A percentile compares a stretch with the other conserved stretches of the same genome.
Conservation (phyloP, 2,888 invertebrate species). For the Conistra vaccinii region DNA sequence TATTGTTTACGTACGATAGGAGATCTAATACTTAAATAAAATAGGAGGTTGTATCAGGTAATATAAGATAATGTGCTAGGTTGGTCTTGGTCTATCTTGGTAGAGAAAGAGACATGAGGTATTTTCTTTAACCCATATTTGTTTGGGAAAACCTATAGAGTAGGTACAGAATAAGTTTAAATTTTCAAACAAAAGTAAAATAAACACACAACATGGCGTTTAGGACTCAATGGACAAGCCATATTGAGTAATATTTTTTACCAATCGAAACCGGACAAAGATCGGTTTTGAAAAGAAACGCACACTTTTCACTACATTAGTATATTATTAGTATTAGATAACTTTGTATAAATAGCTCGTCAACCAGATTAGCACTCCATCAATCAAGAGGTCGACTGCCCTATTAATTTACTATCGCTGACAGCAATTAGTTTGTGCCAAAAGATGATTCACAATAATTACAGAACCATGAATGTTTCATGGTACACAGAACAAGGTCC, state of each 20-base stretch:
- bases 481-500: constrained; percentile 15
- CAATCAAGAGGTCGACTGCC: constrained; percentile 45
- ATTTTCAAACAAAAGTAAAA: background rate
- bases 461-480: constrained; percentile 34
- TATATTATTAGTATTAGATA: background rate
- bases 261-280: too few species aligned
- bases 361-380: constrained; percentile 14
- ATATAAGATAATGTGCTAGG: background rate
- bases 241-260: background rate
- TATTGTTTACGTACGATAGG: background rate
- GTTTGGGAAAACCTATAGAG: background rate
- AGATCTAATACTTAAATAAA: background rate
- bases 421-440: constrained; percentile 49
- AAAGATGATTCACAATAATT: constrained; percentile 51
- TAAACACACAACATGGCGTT: background rate
- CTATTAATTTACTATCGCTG: constrained; percentile 31
- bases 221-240: background rate
- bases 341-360: background rate
- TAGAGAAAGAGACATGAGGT: background rate
- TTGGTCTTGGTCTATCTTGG: too few species aligned
- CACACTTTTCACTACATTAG: background rate
- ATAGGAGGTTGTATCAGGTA: background rate
- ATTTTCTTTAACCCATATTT: too few species aligned
- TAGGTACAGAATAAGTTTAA: background rate
- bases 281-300: too few species aligned